Evolutionary conservation across 1,140 invertebrate genomes (phyloP), one percentile per base, ranked within the genome.

Genomic region (Leptoteleia sp.): DNA sequence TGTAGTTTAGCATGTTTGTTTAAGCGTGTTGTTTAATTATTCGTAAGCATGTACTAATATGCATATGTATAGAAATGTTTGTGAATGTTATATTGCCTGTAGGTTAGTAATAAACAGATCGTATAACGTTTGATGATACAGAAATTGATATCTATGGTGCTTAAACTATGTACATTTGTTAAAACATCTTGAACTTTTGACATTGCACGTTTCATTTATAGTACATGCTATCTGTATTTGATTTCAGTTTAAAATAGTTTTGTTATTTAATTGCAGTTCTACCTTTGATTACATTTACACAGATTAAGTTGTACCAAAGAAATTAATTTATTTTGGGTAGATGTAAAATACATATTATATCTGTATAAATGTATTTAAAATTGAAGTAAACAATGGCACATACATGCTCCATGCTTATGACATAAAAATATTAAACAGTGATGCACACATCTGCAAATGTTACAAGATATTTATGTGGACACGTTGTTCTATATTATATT

Each of bases 1-100:
- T 37, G 42, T 67, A 75, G 61, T 75, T 75, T 75, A 47, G 55
- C 43, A 61, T 65, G 61, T 75, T 59, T 65, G 45, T 67, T 59
- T 50, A 52, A 25, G n/a, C 17, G 25, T 43, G 52, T 72, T 64
- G 35, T 73, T 59, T 48, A 43, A 33, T n/a, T 65, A 65, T 50
- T 65, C 35, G 29, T 38, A 38, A 47, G 22, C 68, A 27, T 62
- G 61, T 59, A 40, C 61, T 43, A 75, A 75, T 75, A 65, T 64
- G 59, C 40, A 73, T 52, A 54, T 29, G 8, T 64, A 50, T 31
- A 62, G 43, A 42, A 73, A 59, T 48, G 52, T 47, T 62, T 45
- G 57, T 29, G n/a, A 52, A 59, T 42, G 48, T 62, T 38, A 40
- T 16, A 42, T 35, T 52, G 43, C 29, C n/a, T 54, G 47, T 62